A percentile compares a stretch with the other conserved stretches of the same genome.
Evolutionary conservation across 2,888 invertebrate species (phyloP).

Genomic region (Criorhina ranunculi): DNA sequence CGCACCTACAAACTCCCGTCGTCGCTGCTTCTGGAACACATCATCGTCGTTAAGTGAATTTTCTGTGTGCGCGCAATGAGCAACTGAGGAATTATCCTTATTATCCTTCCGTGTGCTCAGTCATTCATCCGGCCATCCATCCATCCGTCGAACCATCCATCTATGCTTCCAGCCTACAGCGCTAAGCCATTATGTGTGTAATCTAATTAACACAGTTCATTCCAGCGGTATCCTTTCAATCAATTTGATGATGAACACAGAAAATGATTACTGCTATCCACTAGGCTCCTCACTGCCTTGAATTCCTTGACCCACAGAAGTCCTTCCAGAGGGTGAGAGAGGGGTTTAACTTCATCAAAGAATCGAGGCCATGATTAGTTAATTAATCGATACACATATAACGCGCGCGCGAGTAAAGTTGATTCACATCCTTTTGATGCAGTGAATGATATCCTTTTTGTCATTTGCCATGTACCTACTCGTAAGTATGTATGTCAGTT

Average conservation of each 20-base stretch:
- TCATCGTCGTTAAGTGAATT: constrained; percentile 54
- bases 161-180: constrained; percentile 23
- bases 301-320: constrained; percentile 70
- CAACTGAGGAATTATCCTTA: constrained; percentile 75
- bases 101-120: constrained; percentile 74
- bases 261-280: constrained; percentile 56
- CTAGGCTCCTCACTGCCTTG: constrained; percentile 37
- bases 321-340: constrained; percentile 6
- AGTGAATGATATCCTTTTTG: constrained; percentile 67
- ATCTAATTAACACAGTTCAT: constrained; percentile 77
- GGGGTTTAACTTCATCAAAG: constrained; percentile 67
- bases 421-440: constrained; percentile 72
- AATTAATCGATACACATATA: constrained; percentile 65
- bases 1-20: constrained; percentile 61
- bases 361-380: constrained; percentile 73
- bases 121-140: constrained; percentile 59
- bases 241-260: constrained; percentile 75
- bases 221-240: constrained; percentile 76
- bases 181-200: constrained; percentile 68
- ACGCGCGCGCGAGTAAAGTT: constrained; percentile 63
- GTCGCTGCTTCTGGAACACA: background rate
- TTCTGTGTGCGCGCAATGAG: constrained; percentile 76
- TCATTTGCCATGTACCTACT: constrained; percentile 51
- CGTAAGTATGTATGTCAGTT: constrained; percentile 35
- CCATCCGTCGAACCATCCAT: constrained; percentile 39